Evolutionary conservation across 1,140 invertebrate genomes (phyloP).

Genomic region (Theocolax elegans): DNA sequence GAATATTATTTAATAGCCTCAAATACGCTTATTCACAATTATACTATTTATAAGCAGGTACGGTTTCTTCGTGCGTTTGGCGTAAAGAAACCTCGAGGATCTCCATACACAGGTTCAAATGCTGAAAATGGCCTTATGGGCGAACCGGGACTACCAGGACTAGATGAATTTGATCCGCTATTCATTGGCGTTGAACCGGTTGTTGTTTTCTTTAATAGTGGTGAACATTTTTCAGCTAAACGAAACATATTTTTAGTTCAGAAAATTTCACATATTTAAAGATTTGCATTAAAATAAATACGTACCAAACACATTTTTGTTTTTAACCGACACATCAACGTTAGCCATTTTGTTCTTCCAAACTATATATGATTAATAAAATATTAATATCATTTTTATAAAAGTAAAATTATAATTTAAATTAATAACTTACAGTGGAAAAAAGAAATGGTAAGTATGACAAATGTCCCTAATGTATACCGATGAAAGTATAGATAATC

Average conservation of each 20-base stretch:
- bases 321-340: slow-evolving; percentile 58
- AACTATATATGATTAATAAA: slow-evolving; percentile 47
- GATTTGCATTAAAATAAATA: slow-evolving; percentile 10
- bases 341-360: slow-evolving; percentile 60
- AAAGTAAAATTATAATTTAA: neutral
- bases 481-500: slow-evolving; percentile 60
- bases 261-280: neutral
- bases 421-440: slow-evolving; percentile 56
- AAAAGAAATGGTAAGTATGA: slow-evolving; percentile 55
- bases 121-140: slow-evolving; percentile 61
- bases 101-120: slow-evolving; percentile 60
- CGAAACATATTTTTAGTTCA: neutral
- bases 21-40: neutral
- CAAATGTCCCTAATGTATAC: slow-evolving; percentile 57
- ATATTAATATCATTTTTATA: neutral
- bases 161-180: slow-evolving; percentile 49
- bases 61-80: slow-evolving; percentile 57
- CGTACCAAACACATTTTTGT: slow-evolving; percentile 60
- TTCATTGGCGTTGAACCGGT: slow-evolving; percentile 48
- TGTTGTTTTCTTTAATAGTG: slow-evolving; percentile 53
- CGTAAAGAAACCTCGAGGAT: slow-evolving; percentile 60
- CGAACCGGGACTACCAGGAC: slow-evolving; percentile 47
- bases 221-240: slow-evolving; percentile 61
- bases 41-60: slow-evolving; percentile 35
- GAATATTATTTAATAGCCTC: neutral